Evolutionary conservation across 37 sponge, comb jelly and placozoan species (phyloP).

Genomic region (Ephydatia muelleri): DNA sequence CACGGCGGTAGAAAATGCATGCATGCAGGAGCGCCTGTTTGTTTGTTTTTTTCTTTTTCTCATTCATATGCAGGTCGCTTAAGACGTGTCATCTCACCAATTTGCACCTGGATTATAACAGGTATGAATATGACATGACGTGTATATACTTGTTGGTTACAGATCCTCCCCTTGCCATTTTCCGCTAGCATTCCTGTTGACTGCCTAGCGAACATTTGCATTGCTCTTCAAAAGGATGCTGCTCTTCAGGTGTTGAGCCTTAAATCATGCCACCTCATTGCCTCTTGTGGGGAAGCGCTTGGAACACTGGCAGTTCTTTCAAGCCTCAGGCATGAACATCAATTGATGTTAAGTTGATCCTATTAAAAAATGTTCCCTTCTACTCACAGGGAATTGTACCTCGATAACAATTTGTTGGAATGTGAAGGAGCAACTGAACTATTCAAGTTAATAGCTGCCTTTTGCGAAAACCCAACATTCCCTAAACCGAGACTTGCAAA

Average conservation of each 20-base stretch:
- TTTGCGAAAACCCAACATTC: constrained; percentile 9
- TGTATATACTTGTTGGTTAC: neutral
- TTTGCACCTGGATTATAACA: constrained; percentile 49
- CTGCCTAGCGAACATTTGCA: constrained; percentile 37
- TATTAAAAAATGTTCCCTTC: neutral
- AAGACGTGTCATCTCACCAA: constrained; percentile 11
- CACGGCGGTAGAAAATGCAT: constrained; percentile 4
- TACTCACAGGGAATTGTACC: constrained; percentile 37
- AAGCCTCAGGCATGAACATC: constrained; percentile 35
- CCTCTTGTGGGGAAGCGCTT: constrained; percentile 44
- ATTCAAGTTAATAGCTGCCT: constrained; percentile 23
- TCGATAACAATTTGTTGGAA: constrained; percentile 52
- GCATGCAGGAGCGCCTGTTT: constrained; percentile 1
- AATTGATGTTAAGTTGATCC: too few relatives aligned
- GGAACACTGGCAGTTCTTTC: constrained; percentile 36
- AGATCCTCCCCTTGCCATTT: too few relatives aligned
- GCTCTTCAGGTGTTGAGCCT: constrained; percentile 54
- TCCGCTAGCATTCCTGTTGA: constrained; percentile 8
- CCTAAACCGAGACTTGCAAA: constrained; percentile 41
- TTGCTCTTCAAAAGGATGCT: neutral
- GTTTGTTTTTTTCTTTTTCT: neutral
- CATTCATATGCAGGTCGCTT: constrained; percentile 2
- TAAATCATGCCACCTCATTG: constrained; percentile 54
- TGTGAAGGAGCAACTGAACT: constrained; percentile 52
- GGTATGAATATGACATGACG: constrained; percentile 3